Evolutionary conservation across 2,113 vertebrate genomes (phyloP).

Genomic region (Chloropsis hardwickii): DNA sequence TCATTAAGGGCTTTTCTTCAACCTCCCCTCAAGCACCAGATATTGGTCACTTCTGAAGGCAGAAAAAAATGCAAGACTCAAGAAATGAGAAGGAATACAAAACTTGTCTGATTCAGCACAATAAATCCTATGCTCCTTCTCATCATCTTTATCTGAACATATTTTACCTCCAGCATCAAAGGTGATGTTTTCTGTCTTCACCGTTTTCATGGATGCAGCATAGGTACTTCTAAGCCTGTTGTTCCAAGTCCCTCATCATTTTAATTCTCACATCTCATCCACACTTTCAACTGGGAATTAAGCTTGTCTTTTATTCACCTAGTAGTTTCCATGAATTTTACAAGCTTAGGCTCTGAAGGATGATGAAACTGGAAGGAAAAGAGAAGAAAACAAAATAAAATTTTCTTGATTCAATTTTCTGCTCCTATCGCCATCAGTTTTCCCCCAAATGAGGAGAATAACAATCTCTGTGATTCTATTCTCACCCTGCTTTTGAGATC

Average conservation of each 20-base stretch:
- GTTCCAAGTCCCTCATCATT: neutral
- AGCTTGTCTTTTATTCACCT: neutral
- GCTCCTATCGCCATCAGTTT: neutral
- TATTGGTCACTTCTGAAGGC: neutral
- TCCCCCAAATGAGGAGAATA: neutral
- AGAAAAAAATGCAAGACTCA: neutral
- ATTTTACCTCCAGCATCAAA: neutral
- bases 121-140: neutral
- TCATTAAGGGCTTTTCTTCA: constrained; percentile 1
- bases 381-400: neutral
- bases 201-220: neutral
- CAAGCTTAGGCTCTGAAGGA: neutral
- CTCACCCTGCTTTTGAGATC: neutral
- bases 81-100: neutral
- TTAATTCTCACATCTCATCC: neutral
- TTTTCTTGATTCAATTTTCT: neutral
- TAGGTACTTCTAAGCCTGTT: neutral
- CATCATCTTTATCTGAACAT: neutral
- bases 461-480: neutral
- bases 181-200: neutral
- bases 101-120: neutral
- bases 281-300: neutral
- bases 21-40: neutral
- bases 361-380: neutral
- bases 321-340: neutral